Evolutionary conservation across 2,888 invertebrate genomes (phyloP).

Genomic region (Lacanobia wlatinum): DNA sequence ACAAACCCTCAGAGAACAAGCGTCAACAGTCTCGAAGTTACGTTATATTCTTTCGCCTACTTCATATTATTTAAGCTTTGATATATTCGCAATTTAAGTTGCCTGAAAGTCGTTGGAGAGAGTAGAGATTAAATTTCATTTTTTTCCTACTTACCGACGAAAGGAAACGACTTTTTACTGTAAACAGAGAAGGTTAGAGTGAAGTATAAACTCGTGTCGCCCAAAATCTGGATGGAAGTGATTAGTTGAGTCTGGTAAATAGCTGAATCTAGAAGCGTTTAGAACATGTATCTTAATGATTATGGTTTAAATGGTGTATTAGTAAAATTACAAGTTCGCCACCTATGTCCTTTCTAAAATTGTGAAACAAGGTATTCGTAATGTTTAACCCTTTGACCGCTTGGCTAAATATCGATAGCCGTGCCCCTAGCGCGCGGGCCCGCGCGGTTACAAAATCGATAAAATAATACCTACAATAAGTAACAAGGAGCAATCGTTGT

Average conservation of each 20-base stretch:
- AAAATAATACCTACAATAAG: too few relatives aligned
- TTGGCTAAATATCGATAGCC: too few relatives aligned
- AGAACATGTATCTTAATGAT: slow-evolving; percentile 7
- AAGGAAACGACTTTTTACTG: slow-evolving; percentile 79
- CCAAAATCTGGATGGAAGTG: slow-evolving; percentile 37
- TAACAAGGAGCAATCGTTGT: too few relatives aligned
- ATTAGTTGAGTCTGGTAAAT: slow-evolving; percentile 4
- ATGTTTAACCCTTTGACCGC: too few relatives aligned
- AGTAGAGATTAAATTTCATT: slow-evolving; percentile 86
- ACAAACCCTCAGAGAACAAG: slow-evolving; percentile 69
- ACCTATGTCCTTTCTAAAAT: background rate
- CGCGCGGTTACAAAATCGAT: too few relatives aligned
- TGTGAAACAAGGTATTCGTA: background rate
- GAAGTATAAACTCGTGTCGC: slow-evolving; percentile 50
- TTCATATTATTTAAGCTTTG: slow-evolving; percentile 89
- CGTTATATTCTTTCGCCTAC: slow-evolving; percentile 85
- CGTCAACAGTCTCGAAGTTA: slow-evolving; percentile 79
- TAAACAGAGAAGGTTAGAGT: slow-evolving; percentile 73
- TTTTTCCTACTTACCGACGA: slow-evolving; percentile 77
- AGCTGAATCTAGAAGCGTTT: slow-evolving; percentile 17
- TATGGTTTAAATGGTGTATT: slow-evolving; percentile 10
- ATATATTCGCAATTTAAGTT: slow-evolving; percentile 90
- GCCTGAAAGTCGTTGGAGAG: slow-evolving; percentile 86
- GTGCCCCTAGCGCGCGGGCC: too few relatives aligned
- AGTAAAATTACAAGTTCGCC: background rate